These are phyloP conservation scores for Diadumene lineata DNA, from an alignment of 92 coral and sea anemone genomes.

Conservation along the genomic window DNA sequence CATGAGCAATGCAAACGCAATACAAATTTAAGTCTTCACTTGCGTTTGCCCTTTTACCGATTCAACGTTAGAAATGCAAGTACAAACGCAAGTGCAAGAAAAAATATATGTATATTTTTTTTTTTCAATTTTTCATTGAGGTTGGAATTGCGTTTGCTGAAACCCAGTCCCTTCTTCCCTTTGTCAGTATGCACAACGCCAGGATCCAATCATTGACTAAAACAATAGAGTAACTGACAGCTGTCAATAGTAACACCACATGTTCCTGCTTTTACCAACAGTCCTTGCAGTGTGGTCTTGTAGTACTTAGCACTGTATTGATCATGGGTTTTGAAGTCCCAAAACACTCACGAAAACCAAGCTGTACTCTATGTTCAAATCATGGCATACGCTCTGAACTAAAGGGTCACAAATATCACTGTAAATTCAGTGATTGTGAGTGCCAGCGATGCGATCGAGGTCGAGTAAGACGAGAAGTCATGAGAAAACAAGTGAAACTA, in stretches of 20 bases:
- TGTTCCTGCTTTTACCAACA: slow-evolving; percentile 7
- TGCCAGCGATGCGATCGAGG: slow-evolving; percentile 66
- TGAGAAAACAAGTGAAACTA: slow-evolving; percentile 76
- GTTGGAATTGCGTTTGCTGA: no score
- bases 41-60: no score
- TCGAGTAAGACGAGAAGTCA: slow-evolving; percentile 60
- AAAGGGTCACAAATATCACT: slow-evolving; percentile 65
- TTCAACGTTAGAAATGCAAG: no score
- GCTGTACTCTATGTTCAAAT: slow-evolving; percentile 73
- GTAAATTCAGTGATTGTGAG: slow-evolving; percentile 59
- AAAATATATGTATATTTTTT: no score
- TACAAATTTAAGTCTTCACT: no score
- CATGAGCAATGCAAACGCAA: no score
- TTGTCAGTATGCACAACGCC: no score
- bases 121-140: no score
- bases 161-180: no score
- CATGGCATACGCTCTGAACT: slow-evolving; percentile 63
- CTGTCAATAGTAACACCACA: slow-evolving; percentile 29
- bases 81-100: no score
- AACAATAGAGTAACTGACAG: slow-evolving; percentile 44
- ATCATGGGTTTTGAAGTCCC: slow-evolving; percentile 2
- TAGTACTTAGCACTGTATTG: not conserved
- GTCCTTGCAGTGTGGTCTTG: not conserved
- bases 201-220: slow-evolving; percentile 24
- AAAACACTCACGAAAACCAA: slow-evolving; percentile 49